Percentiles rank a stretch among this genome's conserved stretches.
These are phyloP conservation scores for Amblyornis subalaris DNA, from an alignment of 2,113 vertebrate species.

Conservation along the genomic window DNA sequence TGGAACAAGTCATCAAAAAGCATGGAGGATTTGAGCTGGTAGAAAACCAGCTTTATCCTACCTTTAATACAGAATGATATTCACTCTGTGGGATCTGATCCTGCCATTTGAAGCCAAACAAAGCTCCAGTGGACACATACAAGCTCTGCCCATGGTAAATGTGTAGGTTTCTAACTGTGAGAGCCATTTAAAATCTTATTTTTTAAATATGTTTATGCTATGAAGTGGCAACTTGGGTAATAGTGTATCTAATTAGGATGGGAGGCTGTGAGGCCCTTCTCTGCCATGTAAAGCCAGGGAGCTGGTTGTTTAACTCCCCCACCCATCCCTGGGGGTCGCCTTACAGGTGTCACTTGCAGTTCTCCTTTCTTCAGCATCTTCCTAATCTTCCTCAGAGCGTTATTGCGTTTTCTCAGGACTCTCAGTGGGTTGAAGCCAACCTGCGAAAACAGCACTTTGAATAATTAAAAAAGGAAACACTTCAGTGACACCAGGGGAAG, in stretches of 20 bases:
- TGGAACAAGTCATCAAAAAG: background rate
- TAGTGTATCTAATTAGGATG: background rate
- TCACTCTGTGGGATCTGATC: background rate
- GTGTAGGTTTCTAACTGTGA: background rate
- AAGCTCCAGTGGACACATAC: background rate
- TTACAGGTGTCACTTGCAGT: conserved; percentile 77
- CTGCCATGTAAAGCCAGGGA: background rate
- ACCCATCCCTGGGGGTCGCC: accelerated
- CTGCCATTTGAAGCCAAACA: background rate
- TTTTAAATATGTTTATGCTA: background rate
- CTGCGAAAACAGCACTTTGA: conserved; percentile 64
- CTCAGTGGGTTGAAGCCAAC: conserved; percentile 87
- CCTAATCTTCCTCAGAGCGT: conserved; percentile 85
- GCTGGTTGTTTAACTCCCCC: background rate
- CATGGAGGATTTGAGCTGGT: background rate
- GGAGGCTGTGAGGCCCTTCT: background rate
- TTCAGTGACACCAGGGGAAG: background rate
- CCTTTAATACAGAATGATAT: background rate
- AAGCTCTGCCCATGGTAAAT: background rate
- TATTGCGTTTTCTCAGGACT: conserved; percentile 91
- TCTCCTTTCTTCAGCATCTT: conserved; percentile 84
- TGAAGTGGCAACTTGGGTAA: background rate
- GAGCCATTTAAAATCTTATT: background rate
- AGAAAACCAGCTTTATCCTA: background rate
- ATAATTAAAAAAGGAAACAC: background rate